Evolutionary conservation across 2,797 vertebrate species (phyloP), one percentile per base, ranked within the genome.

Genomic region (Anomalospiza imberbis): DNA sequence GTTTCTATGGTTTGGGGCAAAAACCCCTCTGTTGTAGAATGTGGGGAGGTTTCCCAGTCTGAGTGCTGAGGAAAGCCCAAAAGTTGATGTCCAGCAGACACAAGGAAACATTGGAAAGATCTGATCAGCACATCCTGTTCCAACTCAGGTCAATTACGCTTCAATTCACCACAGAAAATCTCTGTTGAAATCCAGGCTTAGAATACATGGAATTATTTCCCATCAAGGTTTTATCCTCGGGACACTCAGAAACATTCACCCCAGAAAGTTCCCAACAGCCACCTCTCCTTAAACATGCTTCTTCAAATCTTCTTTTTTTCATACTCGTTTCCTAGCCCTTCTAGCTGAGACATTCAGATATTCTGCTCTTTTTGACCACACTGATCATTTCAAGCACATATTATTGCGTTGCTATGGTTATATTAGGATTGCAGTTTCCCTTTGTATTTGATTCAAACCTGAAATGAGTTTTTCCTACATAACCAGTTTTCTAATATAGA

Each of bases 401-500:
- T 50, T 74, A 77, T 24, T 75, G 68, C 8, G 70, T 95, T 93
- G 88, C 93, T 68, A 93, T 95, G 95, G 93, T 96, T 96, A 94
- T 93, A 67, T 62, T 77, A 91, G 85, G 36, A 53, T 58, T 61
- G 82, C 75, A 58, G 58, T 74, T 92, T 79, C 67, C 85, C 75
- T 96, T 89, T 89, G 65, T 80, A 21, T 91, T 88, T 83, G 54
- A 31, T 58, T 89, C 89, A 92, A 80, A 74, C 50, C 38, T 8
- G 3, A 60, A 89, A 17, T 65, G 81, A 65, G 48, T 93, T 94
- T 75, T 93, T 91, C 62, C 31, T 60, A 50, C 24, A 45, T 38
- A 80, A 47, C 82, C 57, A 75, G 58, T 47, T 63, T 74, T 93
- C 63, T 67, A 89, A 75, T 44, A 62, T n/a, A 57, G 4, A 85